phyloP scores from a whole-genome alignment of 1,140 invertebrate genomes.

The Pentalonia nigronervosa region DNA sequence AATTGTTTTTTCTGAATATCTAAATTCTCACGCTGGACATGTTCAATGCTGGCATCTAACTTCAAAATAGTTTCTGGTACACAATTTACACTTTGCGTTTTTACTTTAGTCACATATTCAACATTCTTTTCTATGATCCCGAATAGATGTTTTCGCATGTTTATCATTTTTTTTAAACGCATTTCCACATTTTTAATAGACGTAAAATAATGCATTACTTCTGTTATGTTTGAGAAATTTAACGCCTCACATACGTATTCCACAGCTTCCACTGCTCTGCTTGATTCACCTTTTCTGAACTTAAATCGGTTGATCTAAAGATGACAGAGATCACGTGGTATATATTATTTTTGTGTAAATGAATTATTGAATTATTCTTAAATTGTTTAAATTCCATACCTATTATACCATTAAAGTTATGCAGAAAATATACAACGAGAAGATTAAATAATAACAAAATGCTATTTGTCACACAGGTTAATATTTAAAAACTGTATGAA shows the following conservation, averaged over 20 bases:
- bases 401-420: background rate
- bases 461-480: background rate
- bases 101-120: background rate
- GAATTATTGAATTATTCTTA: background rate
- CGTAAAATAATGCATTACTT: background rate
- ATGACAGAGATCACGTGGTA: background rate
- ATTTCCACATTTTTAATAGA: background rate
- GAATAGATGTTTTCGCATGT: background rate
- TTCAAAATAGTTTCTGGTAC: background rate
- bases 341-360: background rate
- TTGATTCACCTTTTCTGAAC: background rate
- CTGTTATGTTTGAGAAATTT: background rate
- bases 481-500: background rate
- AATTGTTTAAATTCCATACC: background rate
- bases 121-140: background rate
- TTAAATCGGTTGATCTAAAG: background rate
- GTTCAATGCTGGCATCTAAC: background rate
- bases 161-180: conserved; percentile 22
- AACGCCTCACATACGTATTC: conserved; percentile 29
- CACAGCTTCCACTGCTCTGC: background rate
- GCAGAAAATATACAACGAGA: background rate
- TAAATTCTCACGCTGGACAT: background rate
- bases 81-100: background rate
- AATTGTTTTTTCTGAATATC: background rate
- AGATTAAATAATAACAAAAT: background rate